A percentile compares a stretch with the other conserved stretches of the same genome.
Evolutionary conservation across 2,113 vertebrate genomes (phyloP).

Genomic region (Pedetes capensis): DNA sequence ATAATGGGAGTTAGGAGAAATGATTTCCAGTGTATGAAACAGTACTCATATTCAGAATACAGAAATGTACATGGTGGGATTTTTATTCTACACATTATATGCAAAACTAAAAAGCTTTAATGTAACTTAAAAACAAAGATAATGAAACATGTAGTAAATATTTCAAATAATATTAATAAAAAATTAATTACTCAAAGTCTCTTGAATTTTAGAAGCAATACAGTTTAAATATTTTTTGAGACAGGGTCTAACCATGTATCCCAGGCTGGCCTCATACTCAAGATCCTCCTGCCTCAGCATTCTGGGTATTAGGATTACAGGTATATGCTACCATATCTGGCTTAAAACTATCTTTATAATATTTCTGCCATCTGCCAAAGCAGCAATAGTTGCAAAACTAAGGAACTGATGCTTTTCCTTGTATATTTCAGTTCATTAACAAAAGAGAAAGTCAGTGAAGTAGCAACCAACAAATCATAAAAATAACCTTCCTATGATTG

Average conservation of each 20-base stretch:
- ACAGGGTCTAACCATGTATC: no score
- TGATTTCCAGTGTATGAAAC: conserved; percentile 53
- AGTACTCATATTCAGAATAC: conserved; percentile 37
- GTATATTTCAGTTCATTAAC: conserved; percentile 40
- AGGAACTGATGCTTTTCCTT: neutral
- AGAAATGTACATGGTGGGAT: conserved; percentile 58
- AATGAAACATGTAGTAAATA: conserved; percentile 66
- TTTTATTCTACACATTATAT: conserved; percentile 42
- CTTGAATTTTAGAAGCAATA: conserved; percentile 10
- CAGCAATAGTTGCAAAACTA: neutral
- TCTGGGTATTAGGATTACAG: neutral
- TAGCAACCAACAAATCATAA: conserved; percentile 12
- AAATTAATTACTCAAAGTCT: conserved; percentile 33
- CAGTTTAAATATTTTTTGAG: neutral
- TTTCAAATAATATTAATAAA: conserved; percentile 48
- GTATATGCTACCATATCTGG: neutral
- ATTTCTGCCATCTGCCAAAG: neutral
- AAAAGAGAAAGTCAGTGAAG: conserved; percentile 42
- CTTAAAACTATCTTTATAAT: neutral
- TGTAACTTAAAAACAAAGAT: conserved; percentile 61
- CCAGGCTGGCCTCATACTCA: no score
- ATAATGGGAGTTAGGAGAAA: conserved; percentile 39
- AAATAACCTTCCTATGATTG: neutral
- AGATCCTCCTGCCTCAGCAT: no score
- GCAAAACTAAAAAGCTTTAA: conserved; percentile 50